Base-by-base conservation (phyloP, 2,888 invertebrate species). In the Allacma fusca region DNA sequence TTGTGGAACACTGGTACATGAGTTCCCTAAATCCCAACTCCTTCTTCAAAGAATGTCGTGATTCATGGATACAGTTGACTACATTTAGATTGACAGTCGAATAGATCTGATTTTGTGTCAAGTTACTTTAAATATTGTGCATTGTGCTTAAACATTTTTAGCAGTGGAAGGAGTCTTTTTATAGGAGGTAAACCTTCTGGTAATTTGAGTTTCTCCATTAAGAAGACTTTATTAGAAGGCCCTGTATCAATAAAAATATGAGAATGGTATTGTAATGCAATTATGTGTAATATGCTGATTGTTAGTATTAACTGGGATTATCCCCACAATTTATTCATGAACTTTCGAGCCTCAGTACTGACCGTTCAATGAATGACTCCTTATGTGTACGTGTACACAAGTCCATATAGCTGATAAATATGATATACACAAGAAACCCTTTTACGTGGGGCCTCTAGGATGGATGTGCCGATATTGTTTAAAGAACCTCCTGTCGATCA, bases 401-500 rank as follows among this genome's bases (percentile, higher is more conserved):
- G n/a, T 13, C 16, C 2, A 2, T 2, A 16, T 50, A 50, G 50
- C n/a, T n/a, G 16, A n/a, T 50, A 50, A 50, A 9, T 7, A 50
- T 5, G 50, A 4, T 19, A 13, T 50, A n/a, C 50, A n/a, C n/a
- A 50, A 62, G 62, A 23, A 62, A 62, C 23, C 62, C 4, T 24
- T 23, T 62, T 62, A 62, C 26, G 21, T 62, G 24, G 12, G 62
- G 62, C 62, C 62, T 62, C 62, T 62, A 21, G 34, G 62, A 62
- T 62, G 62, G 62, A 62, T 26, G 34, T 62, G 24, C 12, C 62
- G 23, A 26, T 62, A 62, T 62, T 62, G 62, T 62, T 62, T 62
- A 62, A 62, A 62, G 62, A 26, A 50, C 50, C 26, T 62, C 24
- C 62, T 62, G 62, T 62, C 62, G 62, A 62, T 62, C 62, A 62